Evolutionary conservation across 2,113 vertebrate genomes (phyloP), one percentile per base, ranked within the genome.

Genomic region (Pterocles orientalis): DNA sequence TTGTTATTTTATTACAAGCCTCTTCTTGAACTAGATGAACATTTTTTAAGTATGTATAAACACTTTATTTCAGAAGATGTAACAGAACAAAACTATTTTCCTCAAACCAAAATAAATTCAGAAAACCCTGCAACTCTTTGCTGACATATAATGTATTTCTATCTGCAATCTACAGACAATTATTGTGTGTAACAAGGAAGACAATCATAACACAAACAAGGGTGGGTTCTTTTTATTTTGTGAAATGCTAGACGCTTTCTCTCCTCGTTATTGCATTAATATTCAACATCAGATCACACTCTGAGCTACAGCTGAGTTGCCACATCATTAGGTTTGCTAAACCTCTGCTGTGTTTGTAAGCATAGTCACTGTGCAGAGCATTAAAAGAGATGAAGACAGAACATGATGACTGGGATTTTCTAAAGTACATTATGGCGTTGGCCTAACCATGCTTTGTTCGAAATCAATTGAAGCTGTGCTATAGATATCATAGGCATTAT

Each of bases 371-470:
- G 28, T 73, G 48, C 36, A 79, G 54, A 69, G 66, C 23, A 73
- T 57, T 94, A 34, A 88, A 72, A 79, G 68, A 61, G 7, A 43
- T 18, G 18, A 92, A 71, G 45, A 45, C 13, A 36, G 85, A 47
- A 9, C 12, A 33, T 21, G 28, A 77, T 47, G 25, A 11, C 18
- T 0, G 0, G 1, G 5, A 62, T 79, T 90, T 85, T 65, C 26
- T 66, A 4, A 77, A 80, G 18, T 41, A 21, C 3, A 6, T 76
- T 77, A 51, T 45, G 34, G 1, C 25, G 54, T 13, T 83, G 58
- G 5, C 51, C 10, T 77, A 41, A 33, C 12, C 0, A 0, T 39
- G 7, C 7, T 61, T 93, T 13, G 2, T 20, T 36, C 56, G 15
- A 92, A 90, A 93, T 28, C 68, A 33, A 5, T 26, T 76, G 25